Percentiles rank a stretch among this genome's conserved stretches.
phyloP scores from a whole-genome alignment of 2,797 vertebrate genomes.

The Halcyon badia region DNA sequence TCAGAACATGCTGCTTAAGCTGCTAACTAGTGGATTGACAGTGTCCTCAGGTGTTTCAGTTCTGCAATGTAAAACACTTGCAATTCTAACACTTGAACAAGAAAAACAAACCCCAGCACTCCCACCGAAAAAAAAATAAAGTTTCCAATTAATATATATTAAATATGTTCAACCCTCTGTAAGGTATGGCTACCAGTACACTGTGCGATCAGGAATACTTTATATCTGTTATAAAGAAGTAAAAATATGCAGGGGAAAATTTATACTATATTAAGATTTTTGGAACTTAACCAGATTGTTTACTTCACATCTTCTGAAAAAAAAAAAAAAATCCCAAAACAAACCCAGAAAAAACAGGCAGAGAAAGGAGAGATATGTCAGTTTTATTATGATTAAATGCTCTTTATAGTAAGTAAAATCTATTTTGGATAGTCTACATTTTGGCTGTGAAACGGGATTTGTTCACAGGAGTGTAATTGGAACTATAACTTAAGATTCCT shows the following conservation, averaged over 20 bases:
- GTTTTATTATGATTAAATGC: neutral
- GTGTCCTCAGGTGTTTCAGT: slow-evolving; percentile 59
- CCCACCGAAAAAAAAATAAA: neutral
- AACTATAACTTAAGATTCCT: neutral
- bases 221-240: neutral
- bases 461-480: neutral
- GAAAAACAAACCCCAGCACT: fast-evolving
- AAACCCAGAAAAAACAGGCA: neutral
- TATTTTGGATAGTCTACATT: neutral
- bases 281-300: neutral
- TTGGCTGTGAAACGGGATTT: neutral
- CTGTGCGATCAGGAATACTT: neutral
- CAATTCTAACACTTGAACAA: neutral
- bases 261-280: neutral
- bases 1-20: slow-evolving; percentile 71
- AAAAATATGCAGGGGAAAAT: neutral
- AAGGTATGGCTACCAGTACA: neutral
- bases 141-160: neutral
- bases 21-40: slow-evolving; percentile 64
- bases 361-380: neutral
- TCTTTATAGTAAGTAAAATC: neutral
- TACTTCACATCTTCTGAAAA: neutral
- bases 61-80: slow-evolving; percentile 32
- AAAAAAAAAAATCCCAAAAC: neutral
- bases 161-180: neutral